phyloP scores from a whole-genome alignment of 2,888 invertebrate species.

The Labia minor region DNA sequence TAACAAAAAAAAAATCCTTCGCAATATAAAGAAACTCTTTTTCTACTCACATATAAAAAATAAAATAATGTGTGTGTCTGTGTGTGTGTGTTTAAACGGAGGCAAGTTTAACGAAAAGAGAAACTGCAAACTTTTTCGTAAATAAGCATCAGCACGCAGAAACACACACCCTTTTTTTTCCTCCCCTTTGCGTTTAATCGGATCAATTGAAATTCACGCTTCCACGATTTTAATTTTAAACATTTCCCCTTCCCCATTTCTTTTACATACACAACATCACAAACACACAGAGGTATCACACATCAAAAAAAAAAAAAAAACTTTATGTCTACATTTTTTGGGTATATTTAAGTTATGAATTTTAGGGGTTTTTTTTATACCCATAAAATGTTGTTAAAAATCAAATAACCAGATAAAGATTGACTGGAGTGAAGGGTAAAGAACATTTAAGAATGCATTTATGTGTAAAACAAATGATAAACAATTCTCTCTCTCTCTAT shows the following conservation, averaged over 20 bases:
- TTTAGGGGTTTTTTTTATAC: neutral
- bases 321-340: neutral
- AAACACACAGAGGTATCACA: neutral
- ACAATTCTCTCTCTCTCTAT: no score
- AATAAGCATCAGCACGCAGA: neutral
- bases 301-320: slow-evolving; percentile 4
- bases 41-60: no score
- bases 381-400: slow-evolving; percentile 13
- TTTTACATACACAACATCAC: neutral
- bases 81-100: neutral
- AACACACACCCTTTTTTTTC: neutral
- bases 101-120: neutral
- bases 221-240: slow-evolving; percentile 7
- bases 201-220: slow-evolving; percentile 13
- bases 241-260: neutral
- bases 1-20: no score
- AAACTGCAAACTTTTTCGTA: neutral
- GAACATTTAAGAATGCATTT: neutral
- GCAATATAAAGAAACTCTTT: no score
- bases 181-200: slow-evolving; percentile 1
- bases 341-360: slow-evolving; percentile 2
- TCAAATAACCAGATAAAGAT: neutral
- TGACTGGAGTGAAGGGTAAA: neutral
- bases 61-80: no score
- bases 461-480: neutral